phyloP scores from a whole-genome alignment of 2,797 vertebrate species.

The Hyperoplus lanceolatus region DNA sequence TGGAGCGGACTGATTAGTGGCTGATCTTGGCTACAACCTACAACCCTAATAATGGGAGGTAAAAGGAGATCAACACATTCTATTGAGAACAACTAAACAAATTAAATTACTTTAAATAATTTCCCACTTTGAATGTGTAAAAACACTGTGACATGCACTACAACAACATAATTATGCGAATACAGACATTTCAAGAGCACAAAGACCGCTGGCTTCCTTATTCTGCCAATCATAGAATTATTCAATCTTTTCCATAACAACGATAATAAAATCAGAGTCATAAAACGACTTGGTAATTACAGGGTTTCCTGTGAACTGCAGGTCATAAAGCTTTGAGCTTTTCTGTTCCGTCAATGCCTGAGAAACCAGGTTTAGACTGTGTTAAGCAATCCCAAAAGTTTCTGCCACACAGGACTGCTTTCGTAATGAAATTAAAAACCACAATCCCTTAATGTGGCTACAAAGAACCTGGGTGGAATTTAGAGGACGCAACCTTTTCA shows the following conservation, averaged over 20 bases:
- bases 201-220: conserved; percentile 34
- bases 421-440: conserved; percentile 64
- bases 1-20: conserved; percentile 34
- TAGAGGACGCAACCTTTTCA: conserved; percentile 60
- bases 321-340: conserved; percentile 39
- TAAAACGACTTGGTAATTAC: conserved; percentile 44
- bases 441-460: conserved; percentile 35
- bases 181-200: conserved; percentile 24
- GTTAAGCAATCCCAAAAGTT: conserved; percentile 62
- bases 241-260: conserved; percentile 36
- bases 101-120: not conserved
- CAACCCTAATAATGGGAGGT: not conserved
- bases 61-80: not conserved
- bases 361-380: conserved; percentile 49
- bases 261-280: conserved; percentile 52
- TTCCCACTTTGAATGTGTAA: conserved; percentile 13
- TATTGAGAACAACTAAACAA: not conserved
- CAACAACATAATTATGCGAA: conserved; percentile 26
- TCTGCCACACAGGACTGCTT: conserved; percentile 44
- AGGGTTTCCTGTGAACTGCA: conserved; percentile 41
- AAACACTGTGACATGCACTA: conserved; percentile 6
- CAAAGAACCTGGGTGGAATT: conserved; percentile 61
- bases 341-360: conserved; percentile 17
- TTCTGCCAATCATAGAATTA: conserved; percentile 41
- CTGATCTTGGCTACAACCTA: conserved; percentile 31